These are phyloP conservation scores for Drosophila auraria DNA, from an alignment of 1,140 invertebrate species.

Conservation along the genomic window DNA sequence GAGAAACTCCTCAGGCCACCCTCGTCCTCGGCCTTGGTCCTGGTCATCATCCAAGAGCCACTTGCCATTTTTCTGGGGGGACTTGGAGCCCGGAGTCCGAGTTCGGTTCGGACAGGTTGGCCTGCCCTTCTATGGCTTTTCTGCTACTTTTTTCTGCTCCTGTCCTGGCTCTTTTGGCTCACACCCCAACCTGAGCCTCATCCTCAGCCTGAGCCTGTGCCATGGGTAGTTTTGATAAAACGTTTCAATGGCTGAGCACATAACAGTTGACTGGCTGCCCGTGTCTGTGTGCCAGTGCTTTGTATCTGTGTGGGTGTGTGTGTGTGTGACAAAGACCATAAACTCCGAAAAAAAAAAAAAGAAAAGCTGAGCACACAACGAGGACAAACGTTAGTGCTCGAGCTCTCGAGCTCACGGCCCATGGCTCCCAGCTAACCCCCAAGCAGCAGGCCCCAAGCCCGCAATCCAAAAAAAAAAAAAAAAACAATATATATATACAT, in stretches of 20 bases:
- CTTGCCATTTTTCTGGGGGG: slow-evolving; percentile 3
- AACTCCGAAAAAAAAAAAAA: slow-evolving; percentile 51
- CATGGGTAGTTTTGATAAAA: slow-evolving; percentile 82
- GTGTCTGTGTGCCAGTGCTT: slow-evolving; percentile 56
- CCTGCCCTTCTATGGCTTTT: slow-evolving; percentile 52
- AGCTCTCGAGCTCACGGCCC: slow-evolving; percentile 41
- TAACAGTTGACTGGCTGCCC: slow-evolving; percentile 80
- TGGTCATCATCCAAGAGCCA: slow-evolving; percentile 1
- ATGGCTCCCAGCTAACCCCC: slow-evolving; percentile 34
- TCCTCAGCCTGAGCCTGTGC: slow-evolving; percentile 14
- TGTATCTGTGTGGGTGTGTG: slow-evolving; percentile 17
- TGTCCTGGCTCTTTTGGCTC: slow-evolving; percentile 17
- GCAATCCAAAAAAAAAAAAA: slow-evolving; percentile 7
- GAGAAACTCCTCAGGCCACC: neutral
- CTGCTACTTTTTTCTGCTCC: slow-evolving; percentile 13
- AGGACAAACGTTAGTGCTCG: slow-evolving; percentile 60
- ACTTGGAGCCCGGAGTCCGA: slow-evolving; percentile 1
- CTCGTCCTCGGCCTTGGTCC: neutral
- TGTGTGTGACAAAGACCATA: slow-evolving; percentile 78
- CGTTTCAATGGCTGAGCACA: slow-evolving; percentile 81
- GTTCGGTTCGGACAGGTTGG: slow-evolving; percentile 66
- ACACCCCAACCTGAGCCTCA: neutral
- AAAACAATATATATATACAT: neutral
- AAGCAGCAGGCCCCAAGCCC: neutral
- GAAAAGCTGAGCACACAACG: slow-evolving; percentile 65